phyloP scores from a whole-genome alignment of 2,797 vertebrate genomes.

The Nothura maculosa region DNA sequence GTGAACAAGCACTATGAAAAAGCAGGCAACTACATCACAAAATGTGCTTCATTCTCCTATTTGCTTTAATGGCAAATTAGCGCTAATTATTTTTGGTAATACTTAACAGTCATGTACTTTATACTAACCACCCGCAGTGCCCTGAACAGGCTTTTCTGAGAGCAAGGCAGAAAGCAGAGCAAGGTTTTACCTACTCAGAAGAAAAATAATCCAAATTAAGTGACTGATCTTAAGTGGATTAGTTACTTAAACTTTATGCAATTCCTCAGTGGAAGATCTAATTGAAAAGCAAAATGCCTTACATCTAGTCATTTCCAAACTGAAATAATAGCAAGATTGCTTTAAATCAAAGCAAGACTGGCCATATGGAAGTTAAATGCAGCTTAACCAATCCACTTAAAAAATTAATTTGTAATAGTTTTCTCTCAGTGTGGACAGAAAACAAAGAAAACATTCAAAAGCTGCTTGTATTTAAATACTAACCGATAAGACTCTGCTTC shows the following conservation, averaged over 20 bases:
- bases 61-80: background rate
- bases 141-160: fast-evolving
- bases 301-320: slow-evolving; percentile 22
- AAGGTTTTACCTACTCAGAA: background rate
- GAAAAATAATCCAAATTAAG: slow-evolving; percentile 37
- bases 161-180: background rate
- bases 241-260: slow-evolving; percentile 42
- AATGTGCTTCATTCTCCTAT: background rate
- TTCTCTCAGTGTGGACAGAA: fast-evolving
- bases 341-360: background rate
- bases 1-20: background rate
- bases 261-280: slow-evolving; percentile 14
- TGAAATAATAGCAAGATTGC: background rate
- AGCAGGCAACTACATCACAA: background rate
- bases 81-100: background rate
- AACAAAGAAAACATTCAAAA: background rate
- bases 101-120: background rate
- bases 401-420: background rate
- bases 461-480: background rate
- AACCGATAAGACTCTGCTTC: background rate
- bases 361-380: background rate
- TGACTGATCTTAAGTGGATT: slow-evolving; percentile 55
- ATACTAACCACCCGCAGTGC: background rate
- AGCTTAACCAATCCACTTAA: slow-evolving; percentile 1
- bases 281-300: slow-evolving; percentile 45